Percentiles rank a stretch among this genome's conserved stretches.
phyloP scores from a whole-genome alignment of 2,113 vertebrate species.

The Zosterops lateralis region DNA sequence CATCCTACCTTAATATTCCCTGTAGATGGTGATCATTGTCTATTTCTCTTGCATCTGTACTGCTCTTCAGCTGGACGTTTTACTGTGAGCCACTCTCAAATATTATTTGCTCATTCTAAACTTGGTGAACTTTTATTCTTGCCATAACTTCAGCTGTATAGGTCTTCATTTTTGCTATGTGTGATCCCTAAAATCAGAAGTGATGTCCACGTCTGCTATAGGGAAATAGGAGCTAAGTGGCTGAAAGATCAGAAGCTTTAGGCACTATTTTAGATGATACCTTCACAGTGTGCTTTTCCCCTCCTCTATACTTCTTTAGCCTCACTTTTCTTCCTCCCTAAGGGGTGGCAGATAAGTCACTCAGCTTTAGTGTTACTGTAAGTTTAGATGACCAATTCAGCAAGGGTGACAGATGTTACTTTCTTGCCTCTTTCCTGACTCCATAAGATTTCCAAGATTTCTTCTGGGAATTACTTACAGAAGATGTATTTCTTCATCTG shows the following conservation, averaged over 20 bases:
- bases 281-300: neutral
- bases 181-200: neutral
- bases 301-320: neutral
- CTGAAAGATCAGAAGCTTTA: neutral
- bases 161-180: neutral
- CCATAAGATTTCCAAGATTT: slow-evolving; percentile 67
- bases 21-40: neutral
- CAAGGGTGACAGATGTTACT: slow-evolving; percentile 69
- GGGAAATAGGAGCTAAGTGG: neutral
- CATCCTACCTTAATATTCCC: neutral
- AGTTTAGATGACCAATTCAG: slow-evolving; percentile 66
- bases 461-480: slow-evolving; percentile 76
- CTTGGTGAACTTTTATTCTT: neutral
- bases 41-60: neutral
- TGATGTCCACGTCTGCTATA: neutral
- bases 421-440: slow-evolving; percentile 54
- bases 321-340: slow-evolving; percentile 1
- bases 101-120: neutral
- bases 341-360: neutral
- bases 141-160: neutral
- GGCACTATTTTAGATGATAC: neutral
- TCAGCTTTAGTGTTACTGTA: neutral
- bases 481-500: slow-evolving; percentile 76
- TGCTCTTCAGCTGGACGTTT: neutral
- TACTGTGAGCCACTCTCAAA: neutral